These are phyloP conservation scores for Rapana venosa DNA, from an alignment of 2,888 invertebrate species.

Conservation along the genomic window DNA sequence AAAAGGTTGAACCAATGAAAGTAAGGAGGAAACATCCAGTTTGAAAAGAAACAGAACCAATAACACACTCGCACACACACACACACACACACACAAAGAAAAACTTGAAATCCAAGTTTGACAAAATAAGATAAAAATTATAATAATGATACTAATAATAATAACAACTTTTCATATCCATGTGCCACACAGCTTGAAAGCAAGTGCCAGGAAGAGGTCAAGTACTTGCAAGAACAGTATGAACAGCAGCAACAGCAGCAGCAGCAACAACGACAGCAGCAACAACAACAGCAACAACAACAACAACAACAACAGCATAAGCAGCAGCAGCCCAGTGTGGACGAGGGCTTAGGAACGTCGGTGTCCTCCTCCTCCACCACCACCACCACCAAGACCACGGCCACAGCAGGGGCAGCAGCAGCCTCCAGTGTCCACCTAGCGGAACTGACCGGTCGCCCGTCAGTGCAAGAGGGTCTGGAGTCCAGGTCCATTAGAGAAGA, in stretches of 20 bases:
- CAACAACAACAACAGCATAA: background rate
- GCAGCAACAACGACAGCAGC: slow-evolving; percentile 92
- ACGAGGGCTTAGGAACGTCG: slow-evolving; percentile 15
- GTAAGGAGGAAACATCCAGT: too few relatives aligned
- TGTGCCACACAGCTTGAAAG: slow-evolving; percentile 23
- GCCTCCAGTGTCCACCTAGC: background rate
- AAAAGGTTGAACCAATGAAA: too few relatives aligned
- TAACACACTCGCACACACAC: too few relatives aligned
- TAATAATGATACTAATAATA: background rate
- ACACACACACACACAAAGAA: too few relatives aligned
- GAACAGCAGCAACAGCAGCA: background rate
- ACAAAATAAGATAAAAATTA: background rate
- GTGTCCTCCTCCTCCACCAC: slow-evolving; percentile 13
- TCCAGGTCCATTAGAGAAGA: background rate
- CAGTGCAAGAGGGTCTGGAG: background rate
- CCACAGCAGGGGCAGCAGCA: background rate
- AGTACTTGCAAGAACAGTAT: slow-evolving; percentile 14
- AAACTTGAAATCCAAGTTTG: background rate
- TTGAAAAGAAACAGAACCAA: too few relatives aligned
- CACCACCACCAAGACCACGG: background rate
- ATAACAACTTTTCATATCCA: background rate
- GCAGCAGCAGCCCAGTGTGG: slow-evolving; percentile 51
- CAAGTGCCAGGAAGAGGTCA: slow-evolving; percentile 29
- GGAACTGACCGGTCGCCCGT: background rate
- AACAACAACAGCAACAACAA: slow-evolving; percentile 81